Evolutionary conservation across 2,113 vertebrate species (phyloP).

Genomic region (Bubalus kerabau): DNA sequence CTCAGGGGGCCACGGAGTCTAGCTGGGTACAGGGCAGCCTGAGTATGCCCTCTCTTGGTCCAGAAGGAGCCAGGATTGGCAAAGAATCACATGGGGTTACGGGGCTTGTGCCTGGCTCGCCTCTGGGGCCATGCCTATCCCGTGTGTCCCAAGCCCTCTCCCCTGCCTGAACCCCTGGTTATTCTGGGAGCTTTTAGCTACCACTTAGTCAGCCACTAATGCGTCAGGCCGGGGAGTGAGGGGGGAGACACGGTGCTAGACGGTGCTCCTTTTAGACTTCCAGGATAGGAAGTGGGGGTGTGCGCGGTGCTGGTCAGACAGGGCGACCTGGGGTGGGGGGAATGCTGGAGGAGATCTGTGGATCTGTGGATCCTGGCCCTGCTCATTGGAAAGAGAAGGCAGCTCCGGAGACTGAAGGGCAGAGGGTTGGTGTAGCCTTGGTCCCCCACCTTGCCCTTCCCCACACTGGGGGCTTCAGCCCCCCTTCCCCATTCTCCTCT

Average conservation of each 20-base stretch:
- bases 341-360: not conserved
- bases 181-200: slow-evolving; percentile 77
- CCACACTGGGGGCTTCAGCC: not conserved
- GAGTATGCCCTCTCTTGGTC: not conserved
- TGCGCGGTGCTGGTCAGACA: not conserved
- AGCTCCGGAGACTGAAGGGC: not conserved
- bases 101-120: not conserved
- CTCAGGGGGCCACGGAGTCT: not conserved
- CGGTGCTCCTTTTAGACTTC: slow-evolving; percentile 69
- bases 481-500: not conserved
- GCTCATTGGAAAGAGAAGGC: not conserved
- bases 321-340: not conserved
- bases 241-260: slow-evolving; percentile 67
- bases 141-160: slow-evolving; percentile 24
- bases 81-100: not conserved
- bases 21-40: not conserved
- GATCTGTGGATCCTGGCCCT: not conserved
- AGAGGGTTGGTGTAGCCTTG: not conserved
- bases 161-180: slow-evolving; percentile 59
- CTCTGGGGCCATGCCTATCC: not conserved
- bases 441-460: not conserved
- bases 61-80: not conserved
- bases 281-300: slow-evolving; percentile 20
- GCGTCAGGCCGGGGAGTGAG: slow-evolving; percentile 61
- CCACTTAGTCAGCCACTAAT: slow-evolving; percentile 77